These are phyloP conservation scores for Tyria jacobaeae DNA, from an alignment of 2,888 invertebrate genomes.

Conservation along the genomic window DNA sequence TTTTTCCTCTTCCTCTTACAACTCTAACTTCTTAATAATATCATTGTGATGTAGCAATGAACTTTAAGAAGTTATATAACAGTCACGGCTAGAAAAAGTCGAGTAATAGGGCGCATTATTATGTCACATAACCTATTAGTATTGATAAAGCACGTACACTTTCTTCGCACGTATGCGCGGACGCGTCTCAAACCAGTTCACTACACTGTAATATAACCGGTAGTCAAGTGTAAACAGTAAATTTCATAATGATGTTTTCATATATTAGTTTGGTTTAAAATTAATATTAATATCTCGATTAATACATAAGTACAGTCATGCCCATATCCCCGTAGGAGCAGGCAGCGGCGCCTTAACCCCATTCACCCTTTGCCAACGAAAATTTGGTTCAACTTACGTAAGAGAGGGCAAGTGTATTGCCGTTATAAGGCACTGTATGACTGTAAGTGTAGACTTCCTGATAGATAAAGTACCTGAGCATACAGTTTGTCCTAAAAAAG, in stretches of 20 bases:
- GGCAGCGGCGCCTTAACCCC: too few species aligned
- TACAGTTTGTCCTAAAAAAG: too few species aligned
- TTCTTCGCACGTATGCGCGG: constrained; percentile 1
- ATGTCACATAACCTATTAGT: constrained; percentile 13
- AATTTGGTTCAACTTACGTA: too few species aligned
- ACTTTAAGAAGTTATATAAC: constrained; percentile 5
- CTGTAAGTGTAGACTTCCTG: too few species aligned
- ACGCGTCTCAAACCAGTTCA: neutral
- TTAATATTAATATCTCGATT: too few species aligned
- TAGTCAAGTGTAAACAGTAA: neutral
- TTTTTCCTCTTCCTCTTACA: neutral
- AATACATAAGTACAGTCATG: too few species aligned
- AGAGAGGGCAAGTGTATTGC: too few species aligned
- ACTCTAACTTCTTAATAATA: neutral
- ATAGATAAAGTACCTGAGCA: too few species aligned
- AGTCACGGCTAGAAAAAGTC: constrained; percentile 15
- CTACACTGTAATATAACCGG: too few species aligned
- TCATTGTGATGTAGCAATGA: neutral
- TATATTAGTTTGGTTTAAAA: neutral
- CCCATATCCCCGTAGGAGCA: too few species aligned
- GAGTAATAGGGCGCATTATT: constrained; percentile 9
- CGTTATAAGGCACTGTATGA: too few species aligned
- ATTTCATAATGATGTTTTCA: neutral
- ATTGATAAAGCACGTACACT: constrained; percentile 9
- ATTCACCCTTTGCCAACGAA: too few species aligned